Evolutionary conservation across 2,888 invertebrate species (phyloP).

Genomic region (Parasteatoda lunata): DNA sequence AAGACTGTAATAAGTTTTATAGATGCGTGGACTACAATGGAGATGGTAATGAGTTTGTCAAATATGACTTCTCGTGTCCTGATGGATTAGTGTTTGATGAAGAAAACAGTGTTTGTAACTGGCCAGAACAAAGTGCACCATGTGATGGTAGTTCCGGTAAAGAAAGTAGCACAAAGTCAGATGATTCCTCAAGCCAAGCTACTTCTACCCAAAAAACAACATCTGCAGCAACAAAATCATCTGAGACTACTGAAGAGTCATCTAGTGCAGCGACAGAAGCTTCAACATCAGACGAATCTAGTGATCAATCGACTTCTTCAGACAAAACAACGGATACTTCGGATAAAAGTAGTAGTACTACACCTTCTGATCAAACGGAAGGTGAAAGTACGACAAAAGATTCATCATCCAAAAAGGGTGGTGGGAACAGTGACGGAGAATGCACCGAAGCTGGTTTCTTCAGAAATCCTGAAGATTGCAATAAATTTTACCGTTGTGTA

Average conservation of each 20-base stretch:
- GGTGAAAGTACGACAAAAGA: neutral
- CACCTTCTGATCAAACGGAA: neutral
- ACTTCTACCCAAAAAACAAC: neutral
- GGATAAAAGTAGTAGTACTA: neutral
- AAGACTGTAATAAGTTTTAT: conserved; percentile 79
- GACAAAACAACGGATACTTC: neutral
- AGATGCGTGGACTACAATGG: conserved; percentile 88
- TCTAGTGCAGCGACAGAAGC: neutral
- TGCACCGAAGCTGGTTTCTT: conserved; percentile 69
- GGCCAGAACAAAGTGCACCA: conserved; percentile 84
- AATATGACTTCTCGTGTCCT: conserved; percentile 88
- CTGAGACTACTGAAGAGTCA: neutral
- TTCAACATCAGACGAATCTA: neutral
- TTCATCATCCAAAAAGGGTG: neutral
- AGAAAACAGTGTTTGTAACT: conserved; percentile 79
- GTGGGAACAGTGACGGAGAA: conserved; percentile 9
- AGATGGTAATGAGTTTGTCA: conserved; percentile 83
- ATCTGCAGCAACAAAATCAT: neutral
- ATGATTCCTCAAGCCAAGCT: neutral
- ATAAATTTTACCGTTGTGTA: conserved; percentile 70
- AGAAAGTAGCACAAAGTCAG: neutral
- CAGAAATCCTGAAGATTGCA: conserved; percentile 70
- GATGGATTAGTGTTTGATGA: conserved; percentile 84
- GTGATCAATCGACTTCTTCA: neutral
- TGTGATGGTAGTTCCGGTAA: conserved; percentile 79